Conservation (phyloP, 2,888 invertebrate genomes). For the Melipona beecheii region DNA sequence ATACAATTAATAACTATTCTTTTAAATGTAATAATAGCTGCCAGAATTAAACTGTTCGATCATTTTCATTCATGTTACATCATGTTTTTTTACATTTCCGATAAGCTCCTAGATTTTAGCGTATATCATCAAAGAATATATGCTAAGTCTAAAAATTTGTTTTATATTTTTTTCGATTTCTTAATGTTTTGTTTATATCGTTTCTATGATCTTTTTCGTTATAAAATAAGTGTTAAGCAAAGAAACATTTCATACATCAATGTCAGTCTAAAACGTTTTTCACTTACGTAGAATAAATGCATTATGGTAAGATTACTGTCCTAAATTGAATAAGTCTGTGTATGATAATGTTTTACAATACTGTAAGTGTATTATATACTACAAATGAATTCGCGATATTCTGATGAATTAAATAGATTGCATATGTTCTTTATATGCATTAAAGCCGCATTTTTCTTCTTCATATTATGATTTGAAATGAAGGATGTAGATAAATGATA, state of each 20-base stretch:
- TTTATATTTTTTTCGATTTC: constrained; percentile 8
- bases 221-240: constrained; percentile 33
- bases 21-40: constrained; percentile 51
- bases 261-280: constrained; percentile 47
- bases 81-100: constrained; percentile 3
- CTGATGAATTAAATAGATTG: constrained; percentile 31
- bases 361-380: constrained; percentile 45
- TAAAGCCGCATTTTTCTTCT: constrained; percentile 17
- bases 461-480: constrained; percentile 28
- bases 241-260: constrained; percentile 32
- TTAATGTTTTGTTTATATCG: constrained; percentile 25
- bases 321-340: constrained; percentile 31
- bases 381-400: constrained; percentile 40
- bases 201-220: constrained; percentile 26
- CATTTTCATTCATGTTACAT: constrained; percentile 22
- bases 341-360: constrained; percentile 46
- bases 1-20: constrained; percentile 19
- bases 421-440: constrained; percentile 30
- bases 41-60: constrained; percentile 14
- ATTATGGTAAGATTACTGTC: constrained; percentile 22
- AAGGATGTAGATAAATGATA: constrained; percentile 17
- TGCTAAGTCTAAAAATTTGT: constrained; percentile 9
- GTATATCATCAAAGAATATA: constrained; percentile 39
- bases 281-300: constrained; percentile 29
- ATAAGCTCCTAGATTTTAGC: constrained; percentile 30